phyloP scores from a whole-genome alignment of 2,113 vertebrate species.

The Carlito syrichta region DNA sequence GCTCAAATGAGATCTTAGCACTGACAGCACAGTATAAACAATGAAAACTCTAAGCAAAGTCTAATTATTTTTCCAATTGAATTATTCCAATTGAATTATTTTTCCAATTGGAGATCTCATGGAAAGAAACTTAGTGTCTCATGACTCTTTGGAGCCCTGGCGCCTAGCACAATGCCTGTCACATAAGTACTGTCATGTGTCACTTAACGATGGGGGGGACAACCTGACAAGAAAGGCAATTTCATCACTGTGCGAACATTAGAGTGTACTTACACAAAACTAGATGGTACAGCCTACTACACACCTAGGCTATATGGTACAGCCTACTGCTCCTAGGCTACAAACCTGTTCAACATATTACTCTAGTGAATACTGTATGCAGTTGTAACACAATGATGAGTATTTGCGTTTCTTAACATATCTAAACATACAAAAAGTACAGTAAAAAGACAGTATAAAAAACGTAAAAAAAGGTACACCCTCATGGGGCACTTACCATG shows the following conservation, averaged over 20 bases:
- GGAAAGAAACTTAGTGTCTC: not conserved
- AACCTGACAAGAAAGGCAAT: too few species aligned
- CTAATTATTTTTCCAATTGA: not conserved
- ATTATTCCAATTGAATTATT: too few species aligned
- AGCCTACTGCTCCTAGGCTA: not conserved
- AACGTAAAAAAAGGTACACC: not conserved
- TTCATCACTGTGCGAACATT: not conserved
- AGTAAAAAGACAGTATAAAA: not conserved
- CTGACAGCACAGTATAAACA: not conserved
- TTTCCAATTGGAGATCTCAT: not conserved
- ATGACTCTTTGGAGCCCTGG: not conserved
- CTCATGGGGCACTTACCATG: not conserved
- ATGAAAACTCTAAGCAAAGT: not conserved
- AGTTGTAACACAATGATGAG: too few species aligned
- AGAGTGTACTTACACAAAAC: not conserved
- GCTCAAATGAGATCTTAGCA: not conserved
- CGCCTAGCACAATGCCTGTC: not conserved
- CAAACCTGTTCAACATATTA: not conserved
- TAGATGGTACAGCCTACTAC: not conserved
- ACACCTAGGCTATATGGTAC: not conserved
- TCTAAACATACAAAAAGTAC: not conserved
- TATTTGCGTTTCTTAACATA: not conserved
- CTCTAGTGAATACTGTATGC: not conserved
- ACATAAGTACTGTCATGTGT: not conserved
- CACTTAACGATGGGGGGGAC: not conserved